Base-by-base conservation (phyloP, 2,113 vertebrate species). In the Myxocyprinus asiaticus region DNA sequence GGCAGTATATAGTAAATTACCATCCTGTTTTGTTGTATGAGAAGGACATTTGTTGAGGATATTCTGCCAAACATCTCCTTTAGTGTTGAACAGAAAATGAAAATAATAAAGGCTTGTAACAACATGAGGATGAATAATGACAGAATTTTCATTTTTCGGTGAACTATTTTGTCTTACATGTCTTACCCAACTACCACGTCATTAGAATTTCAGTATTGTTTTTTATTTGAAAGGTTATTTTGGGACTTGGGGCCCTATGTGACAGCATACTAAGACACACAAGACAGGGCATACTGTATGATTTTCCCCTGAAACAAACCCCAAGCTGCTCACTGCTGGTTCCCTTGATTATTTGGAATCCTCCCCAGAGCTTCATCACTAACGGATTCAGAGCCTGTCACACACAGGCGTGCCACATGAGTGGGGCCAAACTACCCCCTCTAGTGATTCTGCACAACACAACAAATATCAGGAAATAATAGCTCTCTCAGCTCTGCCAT, bases 381-480 rank as follows among this genome's bases (percentile, higher is more conserved):
- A 12, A 33, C 61, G 72, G 50, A 58, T 17, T 59, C 53, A 72
- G 53, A 45, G n/a, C 53, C 67, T 11, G 9, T 50, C 75, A 48
- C 33, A 8, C 66, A 4, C 9, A 51, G 22, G 55, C 14, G 50
- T 14, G 4, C 7, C 15, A n/a, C 22, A 47, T 22, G 47, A 72
- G 78, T 58, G 15, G 22, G 66, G 59, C 82, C 55, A 81, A 82
- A 78, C 78, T 71, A 68, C 69, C 61, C 67, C 80, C 78, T 81
- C 76, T 53, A 81, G 82, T 67, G 69, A 82, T 82, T 65, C 51
- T n/a, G 67, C 61, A 61, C 66, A 67, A 43, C 59, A 59, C 50
- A 65, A 63, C 64, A 48, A 67, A 67, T 22, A 64, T 76, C 11
- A 42, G 11, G 55, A 85, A 42, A 68, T 59, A 77, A 77, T 53